A percentile compares a stretch with the other conserved stretches of the same genome.
These are phyloP conservation scores for Meteorus colon DNA, from an alignment of 2,888 invertebrate genomes.

Conservation along the genomic window DNA sequence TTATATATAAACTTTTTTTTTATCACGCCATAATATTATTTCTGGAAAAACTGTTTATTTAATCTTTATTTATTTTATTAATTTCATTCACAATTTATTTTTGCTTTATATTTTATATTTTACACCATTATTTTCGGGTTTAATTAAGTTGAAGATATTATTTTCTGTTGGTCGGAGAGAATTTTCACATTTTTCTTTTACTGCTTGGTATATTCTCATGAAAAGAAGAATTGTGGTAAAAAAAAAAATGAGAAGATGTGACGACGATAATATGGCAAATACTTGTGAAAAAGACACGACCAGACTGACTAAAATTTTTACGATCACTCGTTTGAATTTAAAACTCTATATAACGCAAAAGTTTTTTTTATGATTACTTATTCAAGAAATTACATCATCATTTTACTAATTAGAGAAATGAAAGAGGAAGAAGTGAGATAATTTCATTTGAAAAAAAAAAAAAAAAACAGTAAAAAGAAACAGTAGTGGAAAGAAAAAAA, in stretches of 20 bases:
- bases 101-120: neutral
- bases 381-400: neutral
- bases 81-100: neutral
- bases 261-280: neutral
- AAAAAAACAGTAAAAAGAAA: neutral
- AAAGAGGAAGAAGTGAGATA: neutral
- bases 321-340: conserved; percentile 22
- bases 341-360: conserved; percentile 1
- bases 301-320: conserved; percentile 25
- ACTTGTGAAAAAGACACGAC: neutral
- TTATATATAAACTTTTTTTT: too few species aligned
- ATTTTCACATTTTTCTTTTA: neutral
- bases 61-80: too few species aligned
- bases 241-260: neutral
- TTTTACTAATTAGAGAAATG: neutral
- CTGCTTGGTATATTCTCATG: neutral
- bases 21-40: too few species aligned
- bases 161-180: neutral
- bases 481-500: neutral
- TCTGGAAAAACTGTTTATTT: too few species aligned
- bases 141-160: neutral
- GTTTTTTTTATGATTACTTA: conserved; percentile 3
- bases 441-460: neutral
- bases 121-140: neutral
- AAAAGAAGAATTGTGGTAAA: neutral